Evolutionary conservation across 2,113 vertebrate species (phyloP), one percentile per base, ranked within the genome.

Genomic region (Pithys albifrons): DNA sequence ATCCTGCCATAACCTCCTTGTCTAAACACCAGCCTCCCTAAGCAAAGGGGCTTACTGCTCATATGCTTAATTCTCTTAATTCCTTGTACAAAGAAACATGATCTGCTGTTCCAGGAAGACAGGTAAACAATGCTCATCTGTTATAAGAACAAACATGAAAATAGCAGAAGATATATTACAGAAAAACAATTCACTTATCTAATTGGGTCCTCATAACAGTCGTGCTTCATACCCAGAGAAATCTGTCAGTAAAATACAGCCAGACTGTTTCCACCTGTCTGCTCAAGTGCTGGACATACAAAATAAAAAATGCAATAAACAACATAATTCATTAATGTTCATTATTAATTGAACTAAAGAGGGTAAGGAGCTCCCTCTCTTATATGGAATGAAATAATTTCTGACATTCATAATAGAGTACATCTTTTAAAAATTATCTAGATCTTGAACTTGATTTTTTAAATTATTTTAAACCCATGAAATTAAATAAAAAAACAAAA

Each of bases 1-100:
- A 90, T 91, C 95, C 88, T 91, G 89, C 89, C 73, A 22, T 69
- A 88, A 89, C 80, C 86, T 89, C 77, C 73, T 28, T 57, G 39
- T 49, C 74, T 71, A 48, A 79, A 88, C 64, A 84, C 8, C 51
- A 84, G 25, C 15, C 67, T 73, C 76, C 51, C 51, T 18, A 58
- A 70, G 67, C 65, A 86, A 85, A 94, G 0, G 2, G 48, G 39
- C 39, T 91, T 31, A 61, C 18, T 88, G 64, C 39, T 92, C 35
- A 24, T 14, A 8, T 55, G 41, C 61, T 91, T 81, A 62, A 92
- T 91, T 75, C 73, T 55, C n/a, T 85, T 65, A 69, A 55, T 64
- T n/a, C 29, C 66, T 52, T 65, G 33, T 12, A 37, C 58, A 76
- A 89, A 77, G n/a, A 58, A 80, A 81, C 29, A n/a, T 0, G 3